A percentile compares a stretch with the other conserved stretches of the same genome.
phyloP scores from a whole-genome alignment of 2,888 invertebrate species.

The Cosmopolites sordidus region DNA sequence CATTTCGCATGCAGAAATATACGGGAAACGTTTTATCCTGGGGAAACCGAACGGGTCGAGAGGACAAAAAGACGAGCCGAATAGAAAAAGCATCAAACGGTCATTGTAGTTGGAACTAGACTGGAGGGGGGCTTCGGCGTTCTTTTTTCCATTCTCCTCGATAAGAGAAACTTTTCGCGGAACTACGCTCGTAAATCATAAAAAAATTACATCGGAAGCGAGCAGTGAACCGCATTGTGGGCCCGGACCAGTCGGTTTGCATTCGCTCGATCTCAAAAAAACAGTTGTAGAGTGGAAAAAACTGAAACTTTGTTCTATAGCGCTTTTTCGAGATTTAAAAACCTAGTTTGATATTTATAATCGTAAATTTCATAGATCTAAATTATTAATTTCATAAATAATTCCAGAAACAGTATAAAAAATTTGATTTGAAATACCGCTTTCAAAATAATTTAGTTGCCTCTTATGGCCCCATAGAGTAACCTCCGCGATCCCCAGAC shows the following conservation, averaged over 20 bases:
- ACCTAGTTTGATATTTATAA: no score
- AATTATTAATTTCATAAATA: no score
- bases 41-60: slow-evolving; percentile 16
- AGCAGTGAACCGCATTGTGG: slow-evolving; percentile 19
- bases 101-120: slow-evolving; percentile 41
- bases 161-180: slow-evolving; percentile 45
- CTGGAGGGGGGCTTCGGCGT: slow-evolving; percentile 3
- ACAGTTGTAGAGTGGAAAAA: no score
- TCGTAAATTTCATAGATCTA: no score
- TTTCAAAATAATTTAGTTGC: no score
- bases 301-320: no score
- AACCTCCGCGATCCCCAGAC: no score
- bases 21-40: slow-evolving; percentile 39
- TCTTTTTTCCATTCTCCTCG: slow-evolving; percentile 23
- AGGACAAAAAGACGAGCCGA: slow-evolving; percentile 29
- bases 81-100: slow-evolving; percentile 44
- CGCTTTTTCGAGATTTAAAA: no score
- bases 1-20: slow-evolving; percentile 41
- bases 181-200: slow-evolving; percentile 44
- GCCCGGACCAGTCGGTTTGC: not conserved
- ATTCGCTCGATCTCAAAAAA: no score
- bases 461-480: no score
- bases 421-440: no score
- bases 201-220: slow-evolving; percentile 36
- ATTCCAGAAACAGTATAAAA: no score